Evolutionary conservation across 2,113 vertebrate species (phyloP), one percentile per base, ranked within the genome.

Genomic region (Lonchura striata): DNA sequence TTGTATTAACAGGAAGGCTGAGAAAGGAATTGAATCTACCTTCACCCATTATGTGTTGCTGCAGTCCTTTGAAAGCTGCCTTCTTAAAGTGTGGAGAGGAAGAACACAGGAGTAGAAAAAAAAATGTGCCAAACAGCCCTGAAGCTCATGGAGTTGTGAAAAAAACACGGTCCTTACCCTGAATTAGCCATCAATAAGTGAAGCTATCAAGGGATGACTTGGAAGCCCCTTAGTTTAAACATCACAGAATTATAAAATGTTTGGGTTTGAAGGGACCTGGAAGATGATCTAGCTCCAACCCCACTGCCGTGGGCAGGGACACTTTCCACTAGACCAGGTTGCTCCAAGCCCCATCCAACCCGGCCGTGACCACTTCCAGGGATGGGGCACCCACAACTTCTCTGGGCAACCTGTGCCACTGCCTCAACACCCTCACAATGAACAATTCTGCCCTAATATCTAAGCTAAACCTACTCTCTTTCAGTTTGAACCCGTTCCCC

Each of bases 141-240:
- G 24, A 59, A 75, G 7, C 19, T 35, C 47, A 22, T 2, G 1
- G 50, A 59, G 25, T 47, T 77, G 9, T 37, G 61, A 64, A 10
- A 19, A 30, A 61, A 74, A 42, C 20, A 66, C 7, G 14, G 47
- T 2, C 28, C n/a, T 57, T 18, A 56, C 4, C n/a, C 20, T 3
- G 35, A 69, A 59, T 57, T 33, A 23, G 15, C 6, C 31, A 63
- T 1, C 30, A 1, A 44, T 0, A 11, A 37, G 5, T 1, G 2
- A 46, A 70, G 54, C 5, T 3, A 31, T 4, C 3, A 9, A 39
- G 21, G 8, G 12, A 59, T 1, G 11, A 23, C 1, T 21, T 15
- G 6, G n/a, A 37, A 74, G 25, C 9, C n/a, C 21, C 30, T n/a
- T 8, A 11, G 20, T 56, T 52, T 10, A 68, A 64, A 20, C 4